Evolutionary conservation across 2,797 vertebrate genomes (phyloP), one percentile per base, ranked within the genome.

Genomic region (Anabacerthia variegaticeps): DNA sequence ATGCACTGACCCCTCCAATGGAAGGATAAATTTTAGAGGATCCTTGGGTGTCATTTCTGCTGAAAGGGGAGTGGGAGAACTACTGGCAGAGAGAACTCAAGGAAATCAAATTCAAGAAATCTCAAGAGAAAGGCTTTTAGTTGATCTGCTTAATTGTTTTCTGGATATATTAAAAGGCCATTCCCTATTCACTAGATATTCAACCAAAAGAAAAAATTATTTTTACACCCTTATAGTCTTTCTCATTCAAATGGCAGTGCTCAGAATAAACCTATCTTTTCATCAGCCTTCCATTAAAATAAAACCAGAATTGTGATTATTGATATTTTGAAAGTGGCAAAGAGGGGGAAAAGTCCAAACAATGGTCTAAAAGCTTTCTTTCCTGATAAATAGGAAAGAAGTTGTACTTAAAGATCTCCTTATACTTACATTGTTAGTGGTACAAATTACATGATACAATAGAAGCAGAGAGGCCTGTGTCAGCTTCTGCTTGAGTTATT

Each of bases 1-100:
- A 12, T 27, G 3, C 7, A 0, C 61, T 63, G 27, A 39, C 4
- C 28, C 15, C 0, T 0, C 4, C 18, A 49, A 9, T 20, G 7
- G 22, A 90, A 69, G 21, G 17, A 15, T 90, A n/a, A 92, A 84
- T 37, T 83, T 71, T 41, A 44, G 28, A 41, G 10, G 3, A 15
- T 24, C 6, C 69, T 63, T 41, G 2, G 2, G 12, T 28, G 10
- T 22, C 56, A 12, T 32, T 79, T 66, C 37, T 56, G 18, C 13
- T 86, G 43, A 72, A 72, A 23, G 5, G 12, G 2, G 7, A 75
- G 12, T 24, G 23, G 46, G 46, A 63, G 26, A 74, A 92, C 79
- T 48, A 65, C 10, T 41, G 34, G 5, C 9, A 61, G 14, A 48
- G 16, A 18, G 51, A 81, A 71, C 34, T 46, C 18, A 30, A 37